Evolutionary conservation across 2,797 vertebrate species (phyloP).

Genomic region (Moxostoma hubbsi): DNA sequence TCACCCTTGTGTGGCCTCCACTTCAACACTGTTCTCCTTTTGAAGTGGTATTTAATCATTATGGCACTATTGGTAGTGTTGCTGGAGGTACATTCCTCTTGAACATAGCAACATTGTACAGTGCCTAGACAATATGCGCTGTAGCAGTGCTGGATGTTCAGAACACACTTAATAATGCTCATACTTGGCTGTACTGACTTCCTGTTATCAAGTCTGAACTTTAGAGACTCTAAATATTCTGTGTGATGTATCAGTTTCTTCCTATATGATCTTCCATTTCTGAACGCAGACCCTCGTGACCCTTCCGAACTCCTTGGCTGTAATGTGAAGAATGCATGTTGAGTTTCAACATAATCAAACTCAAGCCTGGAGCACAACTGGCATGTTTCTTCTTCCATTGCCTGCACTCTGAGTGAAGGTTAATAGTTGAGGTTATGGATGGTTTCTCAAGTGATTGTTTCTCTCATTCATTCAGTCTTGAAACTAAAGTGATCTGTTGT

Average conservation of each 20-base stretch:
- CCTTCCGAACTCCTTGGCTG: constrained; percentile 12
- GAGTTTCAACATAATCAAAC: constrained; percentile 37
- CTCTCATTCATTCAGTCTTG: too few species aligned
- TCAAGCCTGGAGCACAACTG: constrained; percentile 13
- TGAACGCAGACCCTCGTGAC: neutral
- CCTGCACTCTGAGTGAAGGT: constrained; percentile 14
- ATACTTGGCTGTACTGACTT: neutral
- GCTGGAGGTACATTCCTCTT: too few species aligned
- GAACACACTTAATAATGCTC: constrained; percentile 4
- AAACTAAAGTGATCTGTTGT: neutral
- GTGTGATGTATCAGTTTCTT: constrained; percentile 3
- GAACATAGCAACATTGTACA: neutral
- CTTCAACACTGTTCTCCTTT: too few species aligned
- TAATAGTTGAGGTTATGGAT: neutral
- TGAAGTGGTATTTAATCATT: too few species aligned
- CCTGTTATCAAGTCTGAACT: neutral
- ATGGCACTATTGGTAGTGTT: too few species aligned
- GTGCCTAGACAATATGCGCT: neutral
- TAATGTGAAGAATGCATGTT: constrained; percentile 40
- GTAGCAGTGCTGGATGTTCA: too few species aligned
- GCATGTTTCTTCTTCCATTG: neutral
- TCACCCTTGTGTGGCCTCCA: too few species aligned
- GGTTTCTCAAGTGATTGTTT: neutral
- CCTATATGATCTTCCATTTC: constrained; percentile 10
- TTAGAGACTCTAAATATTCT: neutral